Percentiles rank a stretch among this genome's conserved stretches.
Conservation (phyloP, 37 sponge, comb jelly and placozoan species). For the Crambe crambe region DNA sequence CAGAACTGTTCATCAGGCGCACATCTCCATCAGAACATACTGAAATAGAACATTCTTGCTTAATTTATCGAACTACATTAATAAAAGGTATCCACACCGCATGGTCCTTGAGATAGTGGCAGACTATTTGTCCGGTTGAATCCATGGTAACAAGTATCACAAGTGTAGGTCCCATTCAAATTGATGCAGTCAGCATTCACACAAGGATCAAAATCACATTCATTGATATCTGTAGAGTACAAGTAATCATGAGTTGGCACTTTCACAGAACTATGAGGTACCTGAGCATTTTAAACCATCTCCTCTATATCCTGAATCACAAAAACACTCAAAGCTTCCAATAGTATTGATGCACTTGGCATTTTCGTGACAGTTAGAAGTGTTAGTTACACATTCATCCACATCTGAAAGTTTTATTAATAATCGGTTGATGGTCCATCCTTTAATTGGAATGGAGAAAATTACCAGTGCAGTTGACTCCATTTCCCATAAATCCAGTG, state of each 20-base stretch:
- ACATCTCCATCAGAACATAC: slow-evolving; percentile 20
- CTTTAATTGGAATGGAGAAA: neutral
- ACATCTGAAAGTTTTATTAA: neutral
- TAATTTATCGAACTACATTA: no score
- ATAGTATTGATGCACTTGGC: slow-evolving; percentile 35
- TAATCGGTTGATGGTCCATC: neutral
- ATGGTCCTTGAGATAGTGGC: neutral
- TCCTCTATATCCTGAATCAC: slow-evolving; percentile 33
- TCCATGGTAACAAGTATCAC: neutral
- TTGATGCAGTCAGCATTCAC: neutral
- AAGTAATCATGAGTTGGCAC: neutral
- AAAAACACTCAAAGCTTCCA: slow-evolving; percentile 46
- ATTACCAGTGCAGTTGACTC: slow-evolving; percentile 7
- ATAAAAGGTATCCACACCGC: neutral
- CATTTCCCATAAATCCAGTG: slow-evolving; percentile 20
- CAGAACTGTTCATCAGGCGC: slow-evolving; percentile 15
- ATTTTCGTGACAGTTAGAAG: slow-evolving; percentile 4
- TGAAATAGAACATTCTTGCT: neutral
- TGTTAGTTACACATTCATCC: neutral
- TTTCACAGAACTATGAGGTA: neutral
- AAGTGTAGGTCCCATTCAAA: neutral
- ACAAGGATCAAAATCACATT: neutral
- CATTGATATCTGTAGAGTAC: neutral
- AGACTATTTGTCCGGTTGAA: neutral
- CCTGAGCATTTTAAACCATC: slow-evolving; percentile 14